phyloP scores from a whole-genome alignment of 2,113 vertebrate genomes.

The Oncorhynchus nerka region DNA sequence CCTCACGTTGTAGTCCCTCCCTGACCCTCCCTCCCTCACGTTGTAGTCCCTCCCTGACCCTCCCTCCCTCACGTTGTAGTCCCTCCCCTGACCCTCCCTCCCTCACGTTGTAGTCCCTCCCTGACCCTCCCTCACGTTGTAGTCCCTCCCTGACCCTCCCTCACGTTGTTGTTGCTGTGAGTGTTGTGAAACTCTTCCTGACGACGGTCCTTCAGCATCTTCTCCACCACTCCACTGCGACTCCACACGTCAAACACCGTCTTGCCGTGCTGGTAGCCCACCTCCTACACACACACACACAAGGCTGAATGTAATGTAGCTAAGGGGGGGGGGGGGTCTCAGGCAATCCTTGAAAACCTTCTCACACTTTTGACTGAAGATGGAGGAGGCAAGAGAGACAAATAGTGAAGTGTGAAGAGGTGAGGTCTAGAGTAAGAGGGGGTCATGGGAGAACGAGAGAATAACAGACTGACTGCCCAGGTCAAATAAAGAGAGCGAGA shows the following conservation, averaged over 20 bases:
- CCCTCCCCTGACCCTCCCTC: background rate
- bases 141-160: background rate
- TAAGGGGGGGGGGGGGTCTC: background rate
- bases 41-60: too few species aligned
- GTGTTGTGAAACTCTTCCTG: constrained; percentile 83
- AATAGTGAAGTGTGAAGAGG: background rate
- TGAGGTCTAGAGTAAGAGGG: background rate
- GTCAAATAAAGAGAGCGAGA: constrained; percentile 28
- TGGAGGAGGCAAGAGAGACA: background rate
- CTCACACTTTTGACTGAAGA: background rate
- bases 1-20: too few species aligned
- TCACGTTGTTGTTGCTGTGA: constrained; percentile 77
- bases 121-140: too few species aligned
- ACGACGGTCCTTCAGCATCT: constrained; percentile 89
- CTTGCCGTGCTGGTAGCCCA: constrained; percentile 91
- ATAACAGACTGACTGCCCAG: too few species aligned
- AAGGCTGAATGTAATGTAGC: too few species aligned
- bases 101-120: too few species aligned
- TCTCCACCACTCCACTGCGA: constrained; percentile 88
- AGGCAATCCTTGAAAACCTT: background rate
- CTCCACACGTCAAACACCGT: constrained; percentile 91
- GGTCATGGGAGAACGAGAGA: background rate
- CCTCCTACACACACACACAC: constrained; percentile 74
- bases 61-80: too few species aligned
- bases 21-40: too few species aligned